A percentile compares a stretch with the other conserved stretches of the same genome.
These are phyloP conservation scores for Empidonax alnorum DNA, from an alignment of 2,113 vertebrate species.

Conservation along the genomic window DNA sequence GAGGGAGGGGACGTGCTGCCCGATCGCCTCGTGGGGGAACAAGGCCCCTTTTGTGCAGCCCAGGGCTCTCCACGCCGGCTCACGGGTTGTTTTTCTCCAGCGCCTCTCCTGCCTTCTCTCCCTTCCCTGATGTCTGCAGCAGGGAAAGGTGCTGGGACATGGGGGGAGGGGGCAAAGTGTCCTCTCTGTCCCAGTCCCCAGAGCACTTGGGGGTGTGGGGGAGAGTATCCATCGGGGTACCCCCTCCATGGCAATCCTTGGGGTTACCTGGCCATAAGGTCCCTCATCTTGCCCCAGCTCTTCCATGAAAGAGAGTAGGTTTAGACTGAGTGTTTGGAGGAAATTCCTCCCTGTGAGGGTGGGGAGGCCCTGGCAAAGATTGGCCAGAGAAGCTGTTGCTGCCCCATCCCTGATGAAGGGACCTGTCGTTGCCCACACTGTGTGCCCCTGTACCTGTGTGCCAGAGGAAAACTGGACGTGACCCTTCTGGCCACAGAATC, in stretches of 20 bases:
- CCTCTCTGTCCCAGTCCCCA: not conserved
- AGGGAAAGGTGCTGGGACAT: not conserved
- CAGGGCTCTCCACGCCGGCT: not conserved
- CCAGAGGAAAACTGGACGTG: not conserved
- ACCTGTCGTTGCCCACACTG: not conserved
- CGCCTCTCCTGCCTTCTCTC: not conserved
- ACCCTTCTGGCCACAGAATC: not conserved
- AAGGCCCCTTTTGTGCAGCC: slow-evolving; percentile 54
- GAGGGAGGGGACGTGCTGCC: not conserved
- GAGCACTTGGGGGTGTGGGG: not conserved
- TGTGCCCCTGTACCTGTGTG: not conserved
- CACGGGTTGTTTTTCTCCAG: not conserved
- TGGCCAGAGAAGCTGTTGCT: not conserved
- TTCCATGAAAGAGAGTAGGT: not conserved
- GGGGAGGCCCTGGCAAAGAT: not conserved
- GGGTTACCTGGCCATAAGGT: not conserved
- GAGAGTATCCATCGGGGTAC: not conserved
- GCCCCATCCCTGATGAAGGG: not conserved
- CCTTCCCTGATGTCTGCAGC: not conserved
- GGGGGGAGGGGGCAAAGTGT: not conserved
- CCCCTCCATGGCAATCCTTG: not conserved
- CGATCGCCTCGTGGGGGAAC: not conserved
- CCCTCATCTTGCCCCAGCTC: not conserved
- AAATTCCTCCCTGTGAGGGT: not conserved
- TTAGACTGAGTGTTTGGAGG: not conserved